Percentiles rank a stretch among this genome's conserved stretches.
Evolutionary conservation across 30 jellyfish, hydroid and myxozoan genomes (phyloP).

Genomic region (Turritopsis rubra): DNA sequence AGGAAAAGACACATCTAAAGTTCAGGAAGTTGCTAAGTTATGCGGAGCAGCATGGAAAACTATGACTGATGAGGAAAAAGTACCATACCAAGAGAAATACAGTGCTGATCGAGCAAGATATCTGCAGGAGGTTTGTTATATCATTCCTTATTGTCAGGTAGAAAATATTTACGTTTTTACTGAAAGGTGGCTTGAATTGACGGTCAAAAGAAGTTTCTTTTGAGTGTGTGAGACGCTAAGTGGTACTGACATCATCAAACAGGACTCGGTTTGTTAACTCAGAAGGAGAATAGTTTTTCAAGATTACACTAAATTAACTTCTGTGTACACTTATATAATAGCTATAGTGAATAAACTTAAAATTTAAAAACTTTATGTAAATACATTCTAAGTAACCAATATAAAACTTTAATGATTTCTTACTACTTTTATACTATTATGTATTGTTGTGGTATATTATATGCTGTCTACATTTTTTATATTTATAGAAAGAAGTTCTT

Average conservation of each 20-base stretch:
- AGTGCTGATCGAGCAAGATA: slow-evolving; percentile 68
- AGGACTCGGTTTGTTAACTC: no score
- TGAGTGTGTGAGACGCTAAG: neutral
- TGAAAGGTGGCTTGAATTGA: no score
- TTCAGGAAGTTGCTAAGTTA: slow-evolving; percentile 80
- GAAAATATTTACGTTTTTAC: no score
- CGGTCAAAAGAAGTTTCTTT: neutral
- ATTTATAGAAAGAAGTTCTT: slow-evolving; percentile 53
- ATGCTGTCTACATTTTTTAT: neutral
- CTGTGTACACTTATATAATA: no score
- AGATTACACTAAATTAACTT: no score
- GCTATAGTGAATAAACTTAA: no score
- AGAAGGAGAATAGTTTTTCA: no score
- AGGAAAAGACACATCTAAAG: slow-evolving; percentile 65
- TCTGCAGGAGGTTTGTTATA: slow-evolving; percentile 50
- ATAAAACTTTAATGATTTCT: no score
- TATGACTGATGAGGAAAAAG: slow-evolving; percentile 81
- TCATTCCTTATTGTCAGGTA: neutral
- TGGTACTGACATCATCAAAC: neutral
- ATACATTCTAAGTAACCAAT: no score
- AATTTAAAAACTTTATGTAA: no score
- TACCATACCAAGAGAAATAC: slow-evolving; percentile 47
- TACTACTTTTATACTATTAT: no score
- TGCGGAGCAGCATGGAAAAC: slow-evolving; percentile 91
- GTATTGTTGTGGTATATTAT: no score